phyloP scores from a whole-genome alignment of 2,113 vertebrate genomes.

The Lepus americanus region DNA sequence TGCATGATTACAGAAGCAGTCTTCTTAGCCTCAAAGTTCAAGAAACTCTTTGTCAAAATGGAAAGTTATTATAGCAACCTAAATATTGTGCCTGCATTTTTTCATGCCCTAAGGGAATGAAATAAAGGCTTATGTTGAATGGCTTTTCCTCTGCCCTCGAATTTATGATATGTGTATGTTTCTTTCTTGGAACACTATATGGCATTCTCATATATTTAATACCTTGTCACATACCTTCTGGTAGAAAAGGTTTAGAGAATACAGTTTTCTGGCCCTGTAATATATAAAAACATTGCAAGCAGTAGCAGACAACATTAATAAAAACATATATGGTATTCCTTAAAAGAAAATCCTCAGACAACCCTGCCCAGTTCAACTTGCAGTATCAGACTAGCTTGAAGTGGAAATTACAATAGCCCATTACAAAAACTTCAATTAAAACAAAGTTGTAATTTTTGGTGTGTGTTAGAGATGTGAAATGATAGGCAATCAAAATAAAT shows the following conservation, averaged over 20 bases:
- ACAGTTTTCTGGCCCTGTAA: not conserved
- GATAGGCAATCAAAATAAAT: not conserved
- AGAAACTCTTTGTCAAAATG: not conserved
- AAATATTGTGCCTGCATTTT: not conserved
- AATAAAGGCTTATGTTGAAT: slow-evolving; percentile 2
- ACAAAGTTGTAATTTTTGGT: not conserved
- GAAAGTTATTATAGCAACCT: not conserved
- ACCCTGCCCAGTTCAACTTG: not conserved
- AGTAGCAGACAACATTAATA: not conserved
- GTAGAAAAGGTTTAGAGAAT: not conserved
- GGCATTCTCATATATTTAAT: not conserved
- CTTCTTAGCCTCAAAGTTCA: not conserved
- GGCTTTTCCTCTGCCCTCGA: not conserved
- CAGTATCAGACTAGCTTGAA: not conserved
- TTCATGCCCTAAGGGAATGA: not conserved
- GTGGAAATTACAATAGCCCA: not conserved
- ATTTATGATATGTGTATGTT: not conserved
- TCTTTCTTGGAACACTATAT: not conserved
- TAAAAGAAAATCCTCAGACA: not conserved
- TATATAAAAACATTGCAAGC: not conserved
- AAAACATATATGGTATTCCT: not conserved
- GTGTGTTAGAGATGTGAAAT: not conserved
- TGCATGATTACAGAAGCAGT: not conserved
- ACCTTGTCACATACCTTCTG: not conserved
- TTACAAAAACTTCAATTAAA: not conserved